Evolutionary conservation across 2,797 vertebrate genomes (phyloP).

Genomic region (Helarctos malayanus): DNA sequence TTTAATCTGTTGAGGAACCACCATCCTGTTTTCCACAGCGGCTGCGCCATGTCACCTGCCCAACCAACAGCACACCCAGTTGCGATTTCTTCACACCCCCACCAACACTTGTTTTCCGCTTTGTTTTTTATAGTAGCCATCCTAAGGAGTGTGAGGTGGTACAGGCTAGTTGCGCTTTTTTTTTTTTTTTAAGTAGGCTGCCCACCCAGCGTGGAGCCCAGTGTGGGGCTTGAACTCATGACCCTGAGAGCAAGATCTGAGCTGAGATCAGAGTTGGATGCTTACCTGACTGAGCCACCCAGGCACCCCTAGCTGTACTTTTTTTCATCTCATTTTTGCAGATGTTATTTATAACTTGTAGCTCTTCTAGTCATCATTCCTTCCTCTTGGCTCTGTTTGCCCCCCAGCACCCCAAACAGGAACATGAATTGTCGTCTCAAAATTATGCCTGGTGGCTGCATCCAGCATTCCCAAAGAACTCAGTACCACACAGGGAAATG

Average conservation of each 20-base stretch:
- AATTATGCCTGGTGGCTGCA: background rate
- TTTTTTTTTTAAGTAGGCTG: background rate
- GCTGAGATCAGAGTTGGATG: background rate
- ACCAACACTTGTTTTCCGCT: background rate
- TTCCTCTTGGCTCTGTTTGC: background rate
- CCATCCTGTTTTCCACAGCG: background rate
- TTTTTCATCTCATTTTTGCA: background rate
- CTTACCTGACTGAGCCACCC: background rate
- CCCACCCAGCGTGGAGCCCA: background rate
- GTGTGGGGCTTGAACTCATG: background rate
- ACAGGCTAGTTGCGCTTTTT: background rate
- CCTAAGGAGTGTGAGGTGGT: background rate
- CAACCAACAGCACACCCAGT: rapidly evolving
- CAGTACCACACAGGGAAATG: rapidly evolving
- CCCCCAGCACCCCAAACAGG: background rate
- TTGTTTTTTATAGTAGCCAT: background rate
- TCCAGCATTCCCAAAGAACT: background rate
- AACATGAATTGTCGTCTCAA: background rate
- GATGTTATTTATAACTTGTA: background rate
- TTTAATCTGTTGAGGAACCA: background rate
- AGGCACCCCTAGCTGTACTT: background rate
- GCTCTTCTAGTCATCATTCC: background rate
- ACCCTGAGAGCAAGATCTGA: background rate
- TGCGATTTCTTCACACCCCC: background rate
- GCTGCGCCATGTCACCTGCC: background rate